Evolutionary conservation across 2,888 invertebrate genomes (phyloP).

Genomic region (Minunthozetes semirufus): DNA sequence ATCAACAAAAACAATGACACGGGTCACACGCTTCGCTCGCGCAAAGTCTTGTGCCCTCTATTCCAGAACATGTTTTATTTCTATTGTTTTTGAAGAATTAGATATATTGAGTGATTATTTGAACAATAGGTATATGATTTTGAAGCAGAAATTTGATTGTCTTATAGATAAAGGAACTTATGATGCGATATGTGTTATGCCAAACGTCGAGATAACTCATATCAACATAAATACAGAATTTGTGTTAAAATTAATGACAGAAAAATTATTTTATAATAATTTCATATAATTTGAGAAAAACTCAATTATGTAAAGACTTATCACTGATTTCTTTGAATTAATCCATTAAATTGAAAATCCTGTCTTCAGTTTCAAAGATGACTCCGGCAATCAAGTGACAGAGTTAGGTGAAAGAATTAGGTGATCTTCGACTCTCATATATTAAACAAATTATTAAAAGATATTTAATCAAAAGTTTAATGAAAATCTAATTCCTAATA

Average conservation of each 20-base stretch:
- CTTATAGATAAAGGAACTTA: conserved; percentile 71
- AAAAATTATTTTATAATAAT: conserved; percentile 24
- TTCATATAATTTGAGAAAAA: conserved; percentile 35
- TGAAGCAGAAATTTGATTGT: conserved; percentile 24
- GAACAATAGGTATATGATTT: neutral
- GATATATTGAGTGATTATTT: conserved; percentile 13
- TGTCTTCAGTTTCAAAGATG: conserved; percentile 28
- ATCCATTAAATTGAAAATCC: conserved; percentile 29
- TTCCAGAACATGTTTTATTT: conserved; percentile 56
- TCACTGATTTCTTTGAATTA: neutral
- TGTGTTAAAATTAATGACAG: neutral
- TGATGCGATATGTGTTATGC: conserved; percentile 79
- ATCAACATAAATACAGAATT: conserved; percentile 6
- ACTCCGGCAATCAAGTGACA: conserved; percentile 30
- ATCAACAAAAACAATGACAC: too few species aligned
- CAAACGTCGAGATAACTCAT: conserved; percentile 60
- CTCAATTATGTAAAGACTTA: conserved; percentile 12
- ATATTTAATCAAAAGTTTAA: too few species aligned
- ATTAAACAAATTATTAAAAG: too few species aligned
- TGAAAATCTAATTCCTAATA: too few species aligned
- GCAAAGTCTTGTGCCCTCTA: conserved; percentile 87
- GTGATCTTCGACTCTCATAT: too few species aligned
- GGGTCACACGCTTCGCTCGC: too few species aligned
- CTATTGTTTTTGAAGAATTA: conserved; percentile 49
- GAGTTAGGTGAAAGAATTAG: too few species aligned